These are phyloP conservation scores for Regulus satrapa DNA, from an alignment of 2,113 vertebrate species.

Conservation along the genomic window DNA sequence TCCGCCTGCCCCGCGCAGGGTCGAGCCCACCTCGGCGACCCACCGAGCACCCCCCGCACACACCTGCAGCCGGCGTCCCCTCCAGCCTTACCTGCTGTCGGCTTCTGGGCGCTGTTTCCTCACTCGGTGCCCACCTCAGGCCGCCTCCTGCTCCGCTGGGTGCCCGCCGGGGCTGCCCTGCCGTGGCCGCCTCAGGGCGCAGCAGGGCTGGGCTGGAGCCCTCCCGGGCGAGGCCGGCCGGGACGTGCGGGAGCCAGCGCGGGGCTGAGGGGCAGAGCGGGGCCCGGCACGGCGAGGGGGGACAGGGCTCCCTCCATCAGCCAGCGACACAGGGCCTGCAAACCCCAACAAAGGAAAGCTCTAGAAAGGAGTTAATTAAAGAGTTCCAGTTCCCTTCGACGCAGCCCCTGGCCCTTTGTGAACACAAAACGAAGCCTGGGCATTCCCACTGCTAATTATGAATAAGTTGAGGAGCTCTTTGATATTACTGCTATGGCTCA, in stretches of 20 bases:
- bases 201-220: no score
- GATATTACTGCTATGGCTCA: not conserved
- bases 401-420: not conserved
- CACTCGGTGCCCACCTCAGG: not conserved
- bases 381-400: constrained; percentile 1
- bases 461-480: constrained; percentile 7
- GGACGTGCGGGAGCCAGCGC: not conserved
- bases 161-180: not conserved
- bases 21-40: not conserved
- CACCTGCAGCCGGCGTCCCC: not conserved
- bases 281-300: accelerated
- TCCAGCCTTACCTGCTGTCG: not conserved
- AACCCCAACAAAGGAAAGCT: not conserved
- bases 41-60: not conserved
- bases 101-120: not conserved
- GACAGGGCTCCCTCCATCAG: not conserved
- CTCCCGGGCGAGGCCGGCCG: not conserved
- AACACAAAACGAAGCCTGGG: not conserved
- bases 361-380: constrained; percentile 28
- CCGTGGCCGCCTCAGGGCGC: not conserved
- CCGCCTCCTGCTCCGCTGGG: not conserved
- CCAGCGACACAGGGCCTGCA: not conserved
- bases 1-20: not conserved
- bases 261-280: not conserved
- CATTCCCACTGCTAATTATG: constrained; percentile 29